Conservation (phyloP, 2,888 invertebrate genomes). For the Caenorhabditis sp. region DNA sequence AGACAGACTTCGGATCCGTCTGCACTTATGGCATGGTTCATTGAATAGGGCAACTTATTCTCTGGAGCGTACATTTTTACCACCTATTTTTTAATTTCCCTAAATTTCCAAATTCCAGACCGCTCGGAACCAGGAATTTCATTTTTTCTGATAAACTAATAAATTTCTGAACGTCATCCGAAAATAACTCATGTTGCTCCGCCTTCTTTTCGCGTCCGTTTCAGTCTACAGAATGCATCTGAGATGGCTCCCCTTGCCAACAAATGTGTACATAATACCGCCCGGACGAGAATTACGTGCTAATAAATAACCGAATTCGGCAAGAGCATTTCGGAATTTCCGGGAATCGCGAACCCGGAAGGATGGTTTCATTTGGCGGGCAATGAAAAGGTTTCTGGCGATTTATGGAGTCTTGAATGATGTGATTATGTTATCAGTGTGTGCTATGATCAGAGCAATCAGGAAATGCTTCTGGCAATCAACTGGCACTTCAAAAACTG, state of each 20-base stretch:
- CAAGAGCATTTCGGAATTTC: neutral
- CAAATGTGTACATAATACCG: conserved; percentile 5
- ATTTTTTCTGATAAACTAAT: conserved; percentile 1
- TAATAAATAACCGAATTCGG: conserved; percentile 3
- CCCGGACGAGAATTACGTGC: neutral
- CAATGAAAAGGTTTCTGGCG: neutral
- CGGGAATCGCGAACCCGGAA: neutral
- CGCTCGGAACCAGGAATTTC: too few relatives aligned
- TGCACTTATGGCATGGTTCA: neutral
- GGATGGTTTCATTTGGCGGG: neutral
- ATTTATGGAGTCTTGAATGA: neutral
- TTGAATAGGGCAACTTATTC: neutral
- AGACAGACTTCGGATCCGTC: neutral
- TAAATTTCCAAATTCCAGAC: neutral
- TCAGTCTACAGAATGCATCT: neutral
- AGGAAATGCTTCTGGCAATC: conserved; percentile 3
- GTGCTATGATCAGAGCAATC: neutral
- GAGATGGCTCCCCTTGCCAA: neutral
- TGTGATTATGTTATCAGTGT: conserved; percentile 4
- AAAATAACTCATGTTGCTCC: neutral
- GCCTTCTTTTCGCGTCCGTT: neutral
- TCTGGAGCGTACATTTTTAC: too few relatives aligned
- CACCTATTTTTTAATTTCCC: too few relatives aligned
- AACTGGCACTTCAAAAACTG: neutral
- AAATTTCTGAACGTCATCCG: neutral